A percentile compares a stretch with the other conserved stretches of the same genome.
Conservation (phyloP, 2,797 vertebrate species). For the Buphagus erythrorhynchus region DNA sequence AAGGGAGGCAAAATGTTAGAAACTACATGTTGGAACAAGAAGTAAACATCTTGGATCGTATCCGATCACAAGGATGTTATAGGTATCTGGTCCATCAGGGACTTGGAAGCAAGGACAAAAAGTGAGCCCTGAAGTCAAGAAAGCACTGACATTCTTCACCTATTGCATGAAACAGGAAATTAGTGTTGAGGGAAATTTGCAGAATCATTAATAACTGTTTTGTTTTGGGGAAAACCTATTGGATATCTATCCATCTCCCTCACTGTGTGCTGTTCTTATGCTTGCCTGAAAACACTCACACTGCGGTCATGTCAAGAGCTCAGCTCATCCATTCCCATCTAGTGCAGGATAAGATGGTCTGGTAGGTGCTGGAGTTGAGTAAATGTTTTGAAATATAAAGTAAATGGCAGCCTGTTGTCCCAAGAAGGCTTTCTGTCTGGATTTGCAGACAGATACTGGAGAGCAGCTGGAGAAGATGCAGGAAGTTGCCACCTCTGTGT, state of each 20-base stretch:
- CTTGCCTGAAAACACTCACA: background rate
- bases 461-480: accelerated
- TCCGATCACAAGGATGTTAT: background rate
- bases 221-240: background rate
- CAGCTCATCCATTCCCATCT: background rate
- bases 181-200: background rate
- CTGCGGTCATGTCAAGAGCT: background rate
- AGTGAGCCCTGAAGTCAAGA: background rate
- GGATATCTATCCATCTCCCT: background rate
- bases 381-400: background rate
- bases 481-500: background rate
- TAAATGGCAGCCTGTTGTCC: background rate
- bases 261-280: accelerated
- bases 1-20: background rate
- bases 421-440: background rate
- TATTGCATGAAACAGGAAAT: conserved; percentile 32
- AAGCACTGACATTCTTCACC: background rate
- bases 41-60: background rate
- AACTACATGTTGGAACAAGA: background rate
- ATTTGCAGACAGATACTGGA: background rate
- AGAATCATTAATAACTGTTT: background rate
- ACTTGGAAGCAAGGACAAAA: background rate
- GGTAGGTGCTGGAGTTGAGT: background rate
- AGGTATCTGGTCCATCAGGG: background rate
- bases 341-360: background rate